Percentiles rank a stretch among this genome's conserved stretches.
phyloP scores from a whole-genome alignment of 2,888 invertebrate genomes.

The Oligia strigilis region DNA sequence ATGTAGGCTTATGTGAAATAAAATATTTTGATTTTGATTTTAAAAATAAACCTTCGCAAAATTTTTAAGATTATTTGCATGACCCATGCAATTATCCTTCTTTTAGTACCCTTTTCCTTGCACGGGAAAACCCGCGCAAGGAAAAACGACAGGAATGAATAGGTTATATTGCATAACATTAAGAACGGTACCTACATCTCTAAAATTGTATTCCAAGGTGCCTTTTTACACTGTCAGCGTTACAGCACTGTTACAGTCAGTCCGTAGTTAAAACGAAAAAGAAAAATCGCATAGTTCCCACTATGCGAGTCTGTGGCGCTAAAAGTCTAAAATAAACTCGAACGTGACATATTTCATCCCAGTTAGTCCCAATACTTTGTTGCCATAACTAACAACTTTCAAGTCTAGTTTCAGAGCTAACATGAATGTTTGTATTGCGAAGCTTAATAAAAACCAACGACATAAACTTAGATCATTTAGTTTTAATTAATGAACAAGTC shows the following conservation, averaged over 20 bases:
- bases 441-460: slow-evolving; percentile 9
- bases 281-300: no score
- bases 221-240: no score
- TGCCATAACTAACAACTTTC: slow-evolving; percentile 41
- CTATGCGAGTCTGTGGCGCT: not conserved
- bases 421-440: slow-evolving; percentile 27
- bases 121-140: no score
- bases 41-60: not conserved
- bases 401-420: slow-evolving; percentile 26
- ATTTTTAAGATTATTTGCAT: slow-evolving; percentile 19
- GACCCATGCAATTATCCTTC: not conserved
- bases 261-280: no score
- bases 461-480: slow-evolving; percentile 28
- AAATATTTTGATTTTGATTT: no score
- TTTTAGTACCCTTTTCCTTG: no score
- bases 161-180: not conserved
- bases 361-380: slow-evolving; percentile 45
- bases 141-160: no score
- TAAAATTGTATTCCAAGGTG: no score
- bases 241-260: no score
- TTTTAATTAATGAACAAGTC: slow-evolving; percentile 46
- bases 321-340: slow-evolving; percentile 23
- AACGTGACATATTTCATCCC: slow-evolving; percentile 42
- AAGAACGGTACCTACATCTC: not conserved
- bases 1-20: no score